Base-by-base conservation (phyloP, 2,888 invertebrate species). In the Perdita meconis region DNA sequence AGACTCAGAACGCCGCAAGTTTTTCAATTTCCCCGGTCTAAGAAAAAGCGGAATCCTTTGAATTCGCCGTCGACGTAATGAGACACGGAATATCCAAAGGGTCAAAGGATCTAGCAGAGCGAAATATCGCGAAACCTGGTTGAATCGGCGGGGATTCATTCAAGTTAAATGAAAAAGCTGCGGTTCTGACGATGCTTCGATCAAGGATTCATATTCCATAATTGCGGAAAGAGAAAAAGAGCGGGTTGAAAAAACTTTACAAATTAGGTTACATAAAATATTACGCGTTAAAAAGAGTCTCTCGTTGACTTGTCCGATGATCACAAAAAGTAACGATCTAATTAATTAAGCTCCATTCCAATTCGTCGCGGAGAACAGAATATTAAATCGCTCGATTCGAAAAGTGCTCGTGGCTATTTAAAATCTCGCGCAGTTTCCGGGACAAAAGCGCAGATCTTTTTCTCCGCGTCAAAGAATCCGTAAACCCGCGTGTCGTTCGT, bases 151-250 rank as follows among this genome's bases (percentile, higher is more conserved):
- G 76, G 77, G 79, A 67, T 53, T 66, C 65, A 59, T 57, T 70
- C 40, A 51, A n/a, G 50, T 51, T 22, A 34, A 40, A 55, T 57
- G 53, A 72, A 80, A 74, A 74, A 73, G 50, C 12, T 30, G 24
- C 51, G 19, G 65, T 70, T 76, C 57, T 66, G 50, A 50, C 71
- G 70, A 64, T 36, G 56, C 77, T 86, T 85, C 84, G 82, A 88
- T 86, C 87, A 81, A 30, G 59, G 77, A 85, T 89, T 87, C 83
- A 85, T 88, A 85, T 85, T 88, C 87, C 80, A 86, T 79, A 77
- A 61, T 61, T 65, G 59, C 69, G 70, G 61, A 72, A 50, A 72
- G 59, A 55, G 64, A 42, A 38, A 53, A 63, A 75, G 53, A 67
- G 36, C 2, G 12, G 26, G 30, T 34, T 26, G 71, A 42, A 57